Evolutionary conservation across 2,888 invertebrate genomes (phyloP).

Genomic region (Agrotis puta): DNA sequence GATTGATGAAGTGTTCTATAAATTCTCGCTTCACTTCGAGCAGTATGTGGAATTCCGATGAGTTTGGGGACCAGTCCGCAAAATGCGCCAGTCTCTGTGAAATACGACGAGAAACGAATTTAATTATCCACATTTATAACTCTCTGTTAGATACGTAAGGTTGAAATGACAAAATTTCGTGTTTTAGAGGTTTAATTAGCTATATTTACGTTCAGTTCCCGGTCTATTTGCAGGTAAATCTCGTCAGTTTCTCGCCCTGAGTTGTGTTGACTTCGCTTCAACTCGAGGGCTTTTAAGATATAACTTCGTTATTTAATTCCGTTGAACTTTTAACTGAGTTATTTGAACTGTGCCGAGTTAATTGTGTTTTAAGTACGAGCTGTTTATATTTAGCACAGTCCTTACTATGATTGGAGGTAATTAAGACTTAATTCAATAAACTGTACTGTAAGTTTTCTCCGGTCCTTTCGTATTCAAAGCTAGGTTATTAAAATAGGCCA

Average conservation of each 20-base stretch:
- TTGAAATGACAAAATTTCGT: constrained; percentile 62
- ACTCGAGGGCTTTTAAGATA: constrained; percentile 34
- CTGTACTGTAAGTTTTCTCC: not conserved
- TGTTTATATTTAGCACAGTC: constrained; percentile 19
- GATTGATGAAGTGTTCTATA: constrained; percentile 92
- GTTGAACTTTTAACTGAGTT: constrained; percentile 51
- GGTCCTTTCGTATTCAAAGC: not conserved
- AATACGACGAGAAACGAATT: constrained; percentile 72
- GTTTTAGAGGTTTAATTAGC: constrained; percentile 56
- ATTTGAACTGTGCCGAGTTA: constrained; percentile 48
- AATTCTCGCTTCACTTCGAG: constrained; percentile 94
- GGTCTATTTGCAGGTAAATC: constrained; percentile 47
- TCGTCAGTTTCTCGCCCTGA: constrained; percentile 31
- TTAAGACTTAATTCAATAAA: constrained; percentile 9
- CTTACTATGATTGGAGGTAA: constrained; percentile 1
- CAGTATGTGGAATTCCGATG: constrained; percentile 93
- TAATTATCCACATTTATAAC: constrained; percentile 75
- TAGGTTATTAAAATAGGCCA: not conserved
- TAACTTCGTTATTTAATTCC: constrained; percentile 51
- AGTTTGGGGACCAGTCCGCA: constrained; percentile 94
- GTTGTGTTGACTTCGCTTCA: constrained; percentile 37
- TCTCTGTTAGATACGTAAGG: constrained; percentile 62
- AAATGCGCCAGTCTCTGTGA: constrained; percentile 93
- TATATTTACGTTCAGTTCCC: constrained; percentile 45
- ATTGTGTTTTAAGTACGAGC: constrained; percentile 46